Evolutionary conservation across 2,888 invertebrate species (phyloP).

Genomic region (Leptopilina drosophilae): DNA sequence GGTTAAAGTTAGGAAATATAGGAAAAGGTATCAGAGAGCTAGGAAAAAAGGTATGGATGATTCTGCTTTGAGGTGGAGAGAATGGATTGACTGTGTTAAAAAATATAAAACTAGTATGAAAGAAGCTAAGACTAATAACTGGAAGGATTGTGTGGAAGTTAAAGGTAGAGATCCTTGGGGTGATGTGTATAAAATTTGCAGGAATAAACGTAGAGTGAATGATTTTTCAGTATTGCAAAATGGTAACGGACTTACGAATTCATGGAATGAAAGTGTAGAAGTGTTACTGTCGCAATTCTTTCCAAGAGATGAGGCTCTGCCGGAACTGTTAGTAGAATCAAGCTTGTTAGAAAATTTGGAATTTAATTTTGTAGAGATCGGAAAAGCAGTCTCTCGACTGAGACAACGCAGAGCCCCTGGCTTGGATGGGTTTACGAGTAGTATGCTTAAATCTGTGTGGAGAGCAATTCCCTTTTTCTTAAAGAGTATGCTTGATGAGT

Average conservation of each 20-base stretch:
- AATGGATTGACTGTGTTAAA: neutral
- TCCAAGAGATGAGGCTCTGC: neutral
- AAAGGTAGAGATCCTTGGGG: neutral
- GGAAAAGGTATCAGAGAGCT: neutral
- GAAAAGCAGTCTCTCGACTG: neutral
- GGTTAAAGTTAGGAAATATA: neutral
- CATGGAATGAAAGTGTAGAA: neutral
- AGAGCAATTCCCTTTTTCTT: neutral
- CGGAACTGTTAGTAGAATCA: neutral
- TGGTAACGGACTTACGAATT: neutral
- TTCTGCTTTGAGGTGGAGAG: neutral
- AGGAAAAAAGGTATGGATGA: neutral
- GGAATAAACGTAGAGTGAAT: neutral
- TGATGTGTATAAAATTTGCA: neutral
- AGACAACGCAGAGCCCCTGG: neutral
- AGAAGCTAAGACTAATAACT: neutral
- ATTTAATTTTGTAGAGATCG: neutral
- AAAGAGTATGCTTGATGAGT: neutral
- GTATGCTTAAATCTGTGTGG: neutral
- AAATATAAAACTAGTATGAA: neutral
- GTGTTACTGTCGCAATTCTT: neutral
- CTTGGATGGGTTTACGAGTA: neutral
- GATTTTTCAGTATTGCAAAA: neutral
- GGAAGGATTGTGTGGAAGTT: neutral
- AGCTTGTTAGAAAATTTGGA: neutral